These are phyloP conservation scores for Malurus leucopterus DNA, from an alignment of 2,797 vertebrate species.

Conservation along the genomic window DNA sequence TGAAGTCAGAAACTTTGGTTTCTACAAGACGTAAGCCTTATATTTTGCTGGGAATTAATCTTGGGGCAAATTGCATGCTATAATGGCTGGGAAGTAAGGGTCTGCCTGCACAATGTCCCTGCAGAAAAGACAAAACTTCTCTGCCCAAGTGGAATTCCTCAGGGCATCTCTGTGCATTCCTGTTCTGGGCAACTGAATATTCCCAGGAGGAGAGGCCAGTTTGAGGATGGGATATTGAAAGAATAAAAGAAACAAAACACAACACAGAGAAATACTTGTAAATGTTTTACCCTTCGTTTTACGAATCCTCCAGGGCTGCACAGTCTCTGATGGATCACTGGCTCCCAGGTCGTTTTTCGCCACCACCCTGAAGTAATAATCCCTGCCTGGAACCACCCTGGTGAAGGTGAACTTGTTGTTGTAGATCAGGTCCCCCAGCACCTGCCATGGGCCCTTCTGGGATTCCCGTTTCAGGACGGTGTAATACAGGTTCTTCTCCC, in stretches of 20 bases:
- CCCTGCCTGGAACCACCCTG: slow-evolving; percentile 81
- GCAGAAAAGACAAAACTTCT: background rate
- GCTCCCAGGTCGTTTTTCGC: slow-evolving; percentile 84
- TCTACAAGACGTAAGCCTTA: background rate
- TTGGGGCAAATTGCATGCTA: background rate
- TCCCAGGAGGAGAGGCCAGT: background rate
- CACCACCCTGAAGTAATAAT: slow-evolving; percentile 86
- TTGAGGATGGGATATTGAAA: background rate
- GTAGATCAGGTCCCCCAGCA: slow-evolving; percentile 79
- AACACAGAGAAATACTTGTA: background rate
- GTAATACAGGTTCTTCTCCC: slow-evolving; percentile 78
- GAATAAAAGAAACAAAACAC: background rate
- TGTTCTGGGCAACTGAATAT: background rate
- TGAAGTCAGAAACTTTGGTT: background rate
- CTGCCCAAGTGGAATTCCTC: background rate
- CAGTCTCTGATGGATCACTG: slow-evolving; percentile 80
- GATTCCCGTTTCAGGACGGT: slow-evolving; percentile 78
- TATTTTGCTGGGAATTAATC: background rate
- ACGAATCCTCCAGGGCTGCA: slow-evolving; percentile 74
- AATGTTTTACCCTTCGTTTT: slow-evolving; percentile 75
- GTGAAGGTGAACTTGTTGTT: slow-evolving; percentile 85
- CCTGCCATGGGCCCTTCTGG: slow-evolving; percentile 72
- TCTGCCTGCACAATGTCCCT: background rate
- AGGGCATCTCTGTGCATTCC: background rate
- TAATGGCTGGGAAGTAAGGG: background rate